phyloP scores from a whole-genome alignment of 2,797 vertebrate species.

The Argyrosomus regius region DNA sequence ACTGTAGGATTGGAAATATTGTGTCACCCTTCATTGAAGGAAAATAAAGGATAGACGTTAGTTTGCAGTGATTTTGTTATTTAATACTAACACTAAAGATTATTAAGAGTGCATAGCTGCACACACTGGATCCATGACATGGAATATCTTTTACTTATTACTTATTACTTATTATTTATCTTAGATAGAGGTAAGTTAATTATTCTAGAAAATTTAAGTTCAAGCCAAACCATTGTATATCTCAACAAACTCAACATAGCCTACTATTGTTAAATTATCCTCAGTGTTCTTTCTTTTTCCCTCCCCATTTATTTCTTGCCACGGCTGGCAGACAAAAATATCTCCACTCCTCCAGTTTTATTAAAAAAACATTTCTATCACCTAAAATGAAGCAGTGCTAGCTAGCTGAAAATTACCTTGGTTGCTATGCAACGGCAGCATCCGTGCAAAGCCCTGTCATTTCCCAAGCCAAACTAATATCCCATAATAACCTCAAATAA shows the following conservation, averaged over 20 bases:
- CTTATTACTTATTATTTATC: not conserved
- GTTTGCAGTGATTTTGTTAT: not conserved
- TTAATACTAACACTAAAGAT: not conserved
- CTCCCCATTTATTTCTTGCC: conserved; percentile 19
- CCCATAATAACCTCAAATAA: conserved; percentile 85
- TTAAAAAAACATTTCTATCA: conserved; percentile 65
- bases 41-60: not conserved
- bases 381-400: conserved; percentile 72
- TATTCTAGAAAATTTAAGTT: not conserved
- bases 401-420: conserved; percentile 83
- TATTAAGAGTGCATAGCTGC: not conserved
- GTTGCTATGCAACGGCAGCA: conserved; percentile 85
- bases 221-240: not conserved
- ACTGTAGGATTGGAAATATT: not conserved
- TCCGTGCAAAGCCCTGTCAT: conserved; percentile 81
- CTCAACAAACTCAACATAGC: conserved; percentile 27
- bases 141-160: not conserved
- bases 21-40: not conserved
- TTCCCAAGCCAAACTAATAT: conserved; percentile 85
- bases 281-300: not conserved
- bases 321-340: conserved; percentile 58
- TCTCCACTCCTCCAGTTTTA: conserved; percentile 61
- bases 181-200: not conserved
- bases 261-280: conserved; percentile 3
- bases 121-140: not conserved